Evolutionary conservation across 2,888 invertebrate genomes (phyloP).

Genomic region (Drosophila dives): DNA sequence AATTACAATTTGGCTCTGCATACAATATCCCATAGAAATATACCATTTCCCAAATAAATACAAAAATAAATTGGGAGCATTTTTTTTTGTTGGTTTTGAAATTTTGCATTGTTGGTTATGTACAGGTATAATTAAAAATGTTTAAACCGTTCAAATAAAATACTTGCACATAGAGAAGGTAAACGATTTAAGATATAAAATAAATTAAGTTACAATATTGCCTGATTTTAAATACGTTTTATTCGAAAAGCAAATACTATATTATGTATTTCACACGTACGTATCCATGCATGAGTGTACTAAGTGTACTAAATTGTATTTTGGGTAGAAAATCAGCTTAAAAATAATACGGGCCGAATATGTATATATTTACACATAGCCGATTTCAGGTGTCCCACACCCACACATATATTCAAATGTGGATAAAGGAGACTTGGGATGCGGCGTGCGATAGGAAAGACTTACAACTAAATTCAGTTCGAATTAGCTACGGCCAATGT

Average conservation of each 20-base stretch:
- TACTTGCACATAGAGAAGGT: constrained; percentile 35
- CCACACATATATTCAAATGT: background rate
- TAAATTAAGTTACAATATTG: constrained; percentile 6
- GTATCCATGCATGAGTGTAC: constrained; percentile 1
- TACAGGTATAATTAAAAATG: constrained; percentile 38
- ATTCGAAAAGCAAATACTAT: constrained; percentile 7
- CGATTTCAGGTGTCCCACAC: background rate
- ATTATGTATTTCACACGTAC: background rate
- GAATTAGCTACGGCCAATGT: constrained; percentile 64
- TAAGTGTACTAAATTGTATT: background rate
- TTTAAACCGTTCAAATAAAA: constrained; percentile 25
- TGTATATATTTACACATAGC: constrained; percentile 13
- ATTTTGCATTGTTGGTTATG: constrained; percentile 46
- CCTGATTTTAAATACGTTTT: background rate
- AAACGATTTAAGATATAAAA: constrained; percentile 3
- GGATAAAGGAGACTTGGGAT: constrained; percentile 7
- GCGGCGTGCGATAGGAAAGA: constrained; percentile 8
- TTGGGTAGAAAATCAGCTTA: constrained; percentile 7
- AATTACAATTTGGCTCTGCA: background rate
- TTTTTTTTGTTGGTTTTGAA: constrained; percentile 24
- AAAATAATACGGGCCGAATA: constrained; percentile 15
- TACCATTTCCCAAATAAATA: background rate
- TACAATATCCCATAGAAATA: background rate
- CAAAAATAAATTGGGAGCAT: constrained; percentile 36
- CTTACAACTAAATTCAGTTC: constrained; percentile 73